These are phyloP conservation scores for Drosophila tsacasi DNA, from an alignment of 1,140 invertebrate genomes.

Conservation along the genomic window DNA sequence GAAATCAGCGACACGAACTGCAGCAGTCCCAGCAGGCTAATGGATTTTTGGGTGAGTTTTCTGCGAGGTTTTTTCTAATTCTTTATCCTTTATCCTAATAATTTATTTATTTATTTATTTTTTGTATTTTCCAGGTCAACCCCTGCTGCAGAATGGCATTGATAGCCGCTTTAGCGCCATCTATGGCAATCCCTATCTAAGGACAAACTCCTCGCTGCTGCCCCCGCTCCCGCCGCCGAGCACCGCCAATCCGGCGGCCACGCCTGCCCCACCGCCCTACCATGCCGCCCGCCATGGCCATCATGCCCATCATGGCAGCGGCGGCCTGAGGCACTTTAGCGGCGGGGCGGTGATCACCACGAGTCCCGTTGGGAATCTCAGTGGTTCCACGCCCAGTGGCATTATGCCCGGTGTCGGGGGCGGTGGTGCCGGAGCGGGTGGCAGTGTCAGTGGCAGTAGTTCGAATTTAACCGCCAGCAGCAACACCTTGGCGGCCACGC, in stretches of 20 bases:
- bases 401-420: background rate
- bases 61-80: background rate
- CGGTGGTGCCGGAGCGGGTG: conserved; percentile 12
- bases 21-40: conserved; percentile 66
- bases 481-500: conserved; percentile 81
- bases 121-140: conserved; percentile 82
- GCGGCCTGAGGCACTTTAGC: conserved; percentile 65
- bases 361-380: conserved; percentile 30
- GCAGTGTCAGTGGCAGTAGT: conserved; percentile 81
- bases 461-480: conserved; percentile 83
- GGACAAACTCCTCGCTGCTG: conserved; percentile 86
- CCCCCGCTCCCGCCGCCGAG: conserved; percentile 85
- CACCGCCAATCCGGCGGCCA: conserved; percentile 91
- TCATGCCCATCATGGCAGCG: conserved; percentile 57
- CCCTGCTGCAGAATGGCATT: conserved; percentile 87
- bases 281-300: conserved; percentile 83
- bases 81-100: too few species aligned
- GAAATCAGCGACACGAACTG: conserved; percentile 76
- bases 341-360: conserved; percentile 31
- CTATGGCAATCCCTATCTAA: conserved; percentile 95
- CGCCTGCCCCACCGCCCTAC: conserved; percentile 92
- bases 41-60: conserved; percentile 78
- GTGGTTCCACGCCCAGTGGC: conserved; percentile 17
- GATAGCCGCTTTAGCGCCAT: conserved; percentile 94
- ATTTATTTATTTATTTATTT: background rate